Evolutionary conservation across 2,113 vertebrate genomes (phyloP).

Genomic region (Megatriorchis doriae): DNA sequence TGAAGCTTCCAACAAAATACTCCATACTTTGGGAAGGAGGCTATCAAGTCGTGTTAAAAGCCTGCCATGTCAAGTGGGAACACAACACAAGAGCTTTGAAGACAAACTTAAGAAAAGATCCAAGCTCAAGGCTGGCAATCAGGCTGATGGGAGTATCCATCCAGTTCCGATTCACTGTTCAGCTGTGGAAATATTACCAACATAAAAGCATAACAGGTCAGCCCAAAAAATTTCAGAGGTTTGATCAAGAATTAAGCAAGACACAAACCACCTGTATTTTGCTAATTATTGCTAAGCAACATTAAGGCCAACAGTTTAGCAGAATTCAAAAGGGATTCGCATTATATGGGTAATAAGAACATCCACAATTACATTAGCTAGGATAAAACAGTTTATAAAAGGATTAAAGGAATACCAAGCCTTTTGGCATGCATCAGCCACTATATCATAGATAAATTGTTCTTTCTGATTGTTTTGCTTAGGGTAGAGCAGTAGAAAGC

Average conservation of each 20-base stretch:
- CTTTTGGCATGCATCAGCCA: too few species aligned
- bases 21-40: not conserved
- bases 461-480: too few species aligned
- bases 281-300: too few species aligned
- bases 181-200: not conserved
- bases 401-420: too few species aligned
- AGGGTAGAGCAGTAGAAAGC: not conserved
- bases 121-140: not conserved
- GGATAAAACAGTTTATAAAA: too few species aligned
- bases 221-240: too few species aligned
- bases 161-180: not conserved
- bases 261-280: too few species aligned
- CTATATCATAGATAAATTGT: too few species aligned
- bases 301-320: not conserved
- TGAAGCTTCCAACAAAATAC: not conserved
- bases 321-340: not conserved
- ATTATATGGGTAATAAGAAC: too few species aligned
- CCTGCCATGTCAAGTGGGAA: not conserved
- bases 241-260: too few species aligned
- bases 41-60: not conserved
- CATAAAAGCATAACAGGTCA: too few species aligned
- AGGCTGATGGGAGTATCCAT: accelerated
- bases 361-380: too few species aligned
- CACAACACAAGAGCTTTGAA: not conserved
- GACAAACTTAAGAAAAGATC: not conserved